phyloP scores from a whole-genome alignment of 2,797 vertebrate species.

The Hirundo rustica region DNA sequence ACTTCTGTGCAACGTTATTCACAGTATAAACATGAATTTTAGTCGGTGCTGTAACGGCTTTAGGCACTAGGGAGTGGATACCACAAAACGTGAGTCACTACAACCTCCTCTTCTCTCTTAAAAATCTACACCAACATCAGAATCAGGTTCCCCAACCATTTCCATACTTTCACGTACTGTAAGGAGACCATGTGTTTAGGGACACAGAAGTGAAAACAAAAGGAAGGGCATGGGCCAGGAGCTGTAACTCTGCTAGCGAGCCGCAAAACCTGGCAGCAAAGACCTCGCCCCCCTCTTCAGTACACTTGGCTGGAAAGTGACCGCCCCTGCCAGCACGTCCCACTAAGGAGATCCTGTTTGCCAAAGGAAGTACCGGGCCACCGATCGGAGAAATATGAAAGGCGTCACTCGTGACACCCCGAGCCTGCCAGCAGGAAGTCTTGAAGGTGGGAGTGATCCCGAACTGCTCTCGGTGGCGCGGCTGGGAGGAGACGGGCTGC shows the following conservation, averaged over 20 bases:
- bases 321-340: background rate
- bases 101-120: background rate
- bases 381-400: background rate
- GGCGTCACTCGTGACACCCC: background rate
- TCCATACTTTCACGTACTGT: background rate
- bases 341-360: background rate
- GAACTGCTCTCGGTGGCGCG: fast-evolving
- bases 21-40: background rate
- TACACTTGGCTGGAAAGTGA: background rate
- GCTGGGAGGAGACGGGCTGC: background rate
- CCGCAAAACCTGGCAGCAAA: fast-evolving
- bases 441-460: background rate
- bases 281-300: background rate
- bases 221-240: background rate
- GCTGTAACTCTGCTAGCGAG: background rate
- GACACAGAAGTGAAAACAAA: background rate
- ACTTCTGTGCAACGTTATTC: background rate
- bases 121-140: background rate
- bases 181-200: background rate
- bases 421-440: background rate
- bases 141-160: background rate
- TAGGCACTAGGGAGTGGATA: background rate
- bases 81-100: background rate
- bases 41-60: background rate
- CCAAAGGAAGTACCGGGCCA: background rate